Evolutionary conservation across 92 coral and sea anemone species (phyloP).

Genomic region (Actinernus sp.): DNA sequence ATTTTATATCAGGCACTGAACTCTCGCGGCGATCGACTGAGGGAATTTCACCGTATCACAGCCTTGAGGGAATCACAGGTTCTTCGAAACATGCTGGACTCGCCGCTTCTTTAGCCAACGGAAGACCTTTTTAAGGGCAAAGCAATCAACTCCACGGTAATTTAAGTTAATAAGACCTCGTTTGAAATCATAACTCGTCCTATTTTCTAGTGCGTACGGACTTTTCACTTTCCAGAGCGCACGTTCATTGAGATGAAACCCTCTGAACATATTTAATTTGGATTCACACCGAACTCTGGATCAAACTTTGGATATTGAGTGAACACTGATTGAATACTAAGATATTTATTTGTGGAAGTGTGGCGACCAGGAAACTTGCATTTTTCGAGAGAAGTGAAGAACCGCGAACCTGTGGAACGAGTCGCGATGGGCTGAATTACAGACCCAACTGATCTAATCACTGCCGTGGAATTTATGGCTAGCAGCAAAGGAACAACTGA

Average conservation of each 20-base stretch:
- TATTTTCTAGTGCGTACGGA: conserved; percentile 3
- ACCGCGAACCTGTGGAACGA: not conserved
- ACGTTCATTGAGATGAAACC: no score
- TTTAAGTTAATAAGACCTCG: conserved; percentile 10
- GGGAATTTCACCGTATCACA: not conserved
- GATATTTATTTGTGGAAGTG: not conserved
- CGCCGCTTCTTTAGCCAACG: conserved; percentile 21
- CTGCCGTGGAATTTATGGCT: conserved; percentile 70
- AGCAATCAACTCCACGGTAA: conserved; percentile 24
- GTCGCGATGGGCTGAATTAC: conserved; percentile 36
- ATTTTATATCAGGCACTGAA: conserved; percentile 18
- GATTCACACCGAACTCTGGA: not conserved
- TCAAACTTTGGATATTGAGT: not conserved
- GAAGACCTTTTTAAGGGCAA: conserved; percentile 33
- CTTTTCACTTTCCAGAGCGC: no score
- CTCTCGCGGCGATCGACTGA: conserved; percentile 13
- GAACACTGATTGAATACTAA: not conserved
- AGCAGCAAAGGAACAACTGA: conserved; percentile 52
- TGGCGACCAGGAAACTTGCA: not conserved
- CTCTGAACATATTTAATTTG: no score
- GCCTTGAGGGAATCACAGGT: conserved; percentile 4
- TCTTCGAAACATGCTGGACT: conserved; percentile 12
- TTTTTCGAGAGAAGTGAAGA: not conserved
- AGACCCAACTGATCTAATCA: conserved; percentile 27
- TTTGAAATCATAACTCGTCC: conserved; percentile 17